These are phyloP conservation scores for Drosophila oshimai DNA, from an alignment of 1,140 invertebrate species.

Conservation along the genomic window DNA sequence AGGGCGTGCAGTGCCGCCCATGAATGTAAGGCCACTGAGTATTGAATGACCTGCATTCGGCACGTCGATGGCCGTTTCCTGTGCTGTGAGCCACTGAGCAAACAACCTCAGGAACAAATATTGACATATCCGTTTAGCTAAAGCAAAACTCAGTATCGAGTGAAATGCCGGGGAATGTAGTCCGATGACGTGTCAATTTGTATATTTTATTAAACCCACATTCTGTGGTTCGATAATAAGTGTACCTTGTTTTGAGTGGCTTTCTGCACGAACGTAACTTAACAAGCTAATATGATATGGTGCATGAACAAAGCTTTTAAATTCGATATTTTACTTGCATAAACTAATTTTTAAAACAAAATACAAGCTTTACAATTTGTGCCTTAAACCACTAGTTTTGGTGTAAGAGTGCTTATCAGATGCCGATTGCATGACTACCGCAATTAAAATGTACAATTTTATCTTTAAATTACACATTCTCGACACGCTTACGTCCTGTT, in stretches of 20 bases:
- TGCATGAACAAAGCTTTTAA: no score
- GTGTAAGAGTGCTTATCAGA: background rate
- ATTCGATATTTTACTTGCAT: no score
- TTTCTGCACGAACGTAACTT: no score
- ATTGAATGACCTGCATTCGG: slow-evolving; percentile 28
- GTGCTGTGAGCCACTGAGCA: background rate
- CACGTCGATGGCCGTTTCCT: slow-evolving; percentile 1
- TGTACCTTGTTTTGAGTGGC: no score
- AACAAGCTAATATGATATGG: no score
- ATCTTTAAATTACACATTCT: slow-evolving; percentile 8
- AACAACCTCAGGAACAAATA: slow-evolving; percentile 26
- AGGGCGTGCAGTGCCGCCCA: slow-evolving; percentile 16
- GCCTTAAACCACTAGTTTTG: no score
- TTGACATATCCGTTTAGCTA: slow-evolving; percentile 1
- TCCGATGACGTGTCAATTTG: background rate
- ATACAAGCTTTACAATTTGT: no score
- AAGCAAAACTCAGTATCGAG: background rate
- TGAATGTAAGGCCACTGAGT: slow-evolving; percentile 8
- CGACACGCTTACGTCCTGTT: slow-evolving; percentile 56
- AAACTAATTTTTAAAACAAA: no score
- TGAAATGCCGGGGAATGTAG: background rate
- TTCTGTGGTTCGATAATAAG: no score
- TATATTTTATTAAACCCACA: background rate
- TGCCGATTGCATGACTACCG: slow-evolving; percentile 13
- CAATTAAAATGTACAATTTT: slow-evolving; percentile 24